Conservation (phyloP, 2,113 vertebrate species). For the Sprattus sprattus region DNA sequence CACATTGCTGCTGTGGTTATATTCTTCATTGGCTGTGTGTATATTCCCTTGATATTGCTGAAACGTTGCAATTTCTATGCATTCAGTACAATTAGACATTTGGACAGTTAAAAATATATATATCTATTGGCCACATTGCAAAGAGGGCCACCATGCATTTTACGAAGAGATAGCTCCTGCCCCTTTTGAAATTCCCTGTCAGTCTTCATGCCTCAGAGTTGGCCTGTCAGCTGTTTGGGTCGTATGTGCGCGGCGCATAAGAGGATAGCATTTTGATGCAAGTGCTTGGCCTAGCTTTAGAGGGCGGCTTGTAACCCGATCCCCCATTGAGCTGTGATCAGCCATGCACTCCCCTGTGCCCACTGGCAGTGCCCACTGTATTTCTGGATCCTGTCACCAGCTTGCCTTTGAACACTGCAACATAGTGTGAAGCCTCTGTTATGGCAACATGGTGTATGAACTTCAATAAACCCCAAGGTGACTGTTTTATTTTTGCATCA, state of each 20-base stretch:
- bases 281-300: slow-evolving; percentile 37
- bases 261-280: slow-evolving; percentile 50
- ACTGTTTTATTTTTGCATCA: slow-evolving; percentile 13
- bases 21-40: neutral
- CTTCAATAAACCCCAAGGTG: neutral
- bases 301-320: slow-evolving; percentile 48
- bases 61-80: neutral
- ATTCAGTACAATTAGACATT: neutral
- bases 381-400: slow-evolving; percentile 34
- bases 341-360: slow-evolving; percentile 34
- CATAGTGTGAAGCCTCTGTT: slow-evolving; percentile 44
- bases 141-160: neutral
- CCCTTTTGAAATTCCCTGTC: neutral
- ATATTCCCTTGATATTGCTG: too few species aligned
- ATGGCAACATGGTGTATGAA: slow-evolving; percentile 27
- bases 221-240: slow-evolving; percentile 24
- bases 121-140: neutral
- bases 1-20: neutral
- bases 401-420: slow-evolving; percentile 26
- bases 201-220: neutral
- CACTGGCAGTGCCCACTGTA: slow-evolving; percentile 47
- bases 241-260: slow-evolving; percentile 27
- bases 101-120: neutral
- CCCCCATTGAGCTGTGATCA: slow-evolving; percentile 54
- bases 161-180: neutral